Evolutionary conservation across 2,888 invertebrate species (phyloP), one percentile per base, ranked within the genome.

Genomic region (Lasioglossum morio): DNA sequence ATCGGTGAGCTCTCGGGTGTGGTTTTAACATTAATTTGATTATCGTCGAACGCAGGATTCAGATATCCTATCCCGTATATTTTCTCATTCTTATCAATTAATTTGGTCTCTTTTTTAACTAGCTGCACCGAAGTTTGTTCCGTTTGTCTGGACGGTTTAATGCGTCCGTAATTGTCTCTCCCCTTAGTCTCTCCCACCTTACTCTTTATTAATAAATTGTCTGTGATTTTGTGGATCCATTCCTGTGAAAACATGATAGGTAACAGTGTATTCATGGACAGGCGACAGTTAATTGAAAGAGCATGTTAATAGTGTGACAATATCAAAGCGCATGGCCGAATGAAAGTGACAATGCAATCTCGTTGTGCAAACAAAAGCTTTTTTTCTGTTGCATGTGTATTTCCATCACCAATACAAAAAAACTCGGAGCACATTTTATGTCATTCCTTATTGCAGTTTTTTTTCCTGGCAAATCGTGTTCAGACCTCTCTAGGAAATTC

Each of bases 211-310:
- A 94, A 93, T 77, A 94, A 92, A 93, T 92, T 94, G 91, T 94
- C 94, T 91, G 93, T 94, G 91, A 94, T 94, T 92, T 92, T 93
- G 93, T 93, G 93, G 93, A 94, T 95, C 94, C 95, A 94, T 91
- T 92, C 95, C 95, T 95, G 95, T 90, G 95, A 95, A 95, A 94
- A 94, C 87, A 94, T 90, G 92, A 93, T 85, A 91, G 87, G 85
- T 85, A 85, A 85, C 85, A 85, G 85, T 79, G 79, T 37, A 85
- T 85, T 85, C 79, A 85, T 85, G 85, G 85, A 85, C 79, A 85
- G 85, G 82, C 80, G 75, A 88, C 88, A 69, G 88, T 92, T 92
- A 92, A 88, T 87, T 90, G 88, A 87, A 87, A 89, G 88, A 92
- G 92, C 88, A 81, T 91, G 92, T 92, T 92, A 92, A 92, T 92